Conservation (phyloP, 2,113 vertebrate genomes). For the Bubo blakistoni region DNA sequence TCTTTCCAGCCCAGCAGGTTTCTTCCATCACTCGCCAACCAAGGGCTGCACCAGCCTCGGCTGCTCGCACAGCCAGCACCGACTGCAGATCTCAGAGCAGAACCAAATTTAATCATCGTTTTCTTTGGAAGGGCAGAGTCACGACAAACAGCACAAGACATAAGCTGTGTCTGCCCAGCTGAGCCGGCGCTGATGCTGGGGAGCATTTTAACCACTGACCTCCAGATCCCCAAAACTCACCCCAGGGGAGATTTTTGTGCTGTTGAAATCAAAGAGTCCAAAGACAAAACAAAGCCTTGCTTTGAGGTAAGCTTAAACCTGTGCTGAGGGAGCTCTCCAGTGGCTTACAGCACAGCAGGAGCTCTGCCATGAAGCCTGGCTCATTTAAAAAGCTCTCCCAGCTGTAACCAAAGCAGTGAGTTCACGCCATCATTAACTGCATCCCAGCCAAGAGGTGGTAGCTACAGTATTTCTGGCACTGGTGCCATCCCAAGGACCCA, state of each 20-base stretch:
- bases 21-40: rapidly evolving
- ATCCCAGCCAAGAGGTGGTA: background rate
- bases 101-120: background rate
- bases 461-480: background rate
- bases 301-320: background rate
- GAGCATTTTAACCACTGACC: background rate
- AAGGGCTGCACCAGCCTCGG: rapidly evolving
- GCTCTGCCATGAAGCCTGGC: background rate
- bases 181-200: too few species aligned
- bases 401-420: background rate
- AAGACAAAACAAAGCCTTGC: background rate
- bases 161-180: background rate
- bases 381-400: background rate
- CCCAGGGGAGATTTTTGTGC: rapidly evolving
- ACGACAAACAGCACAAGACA: background rate
- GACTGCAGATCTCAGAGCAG: background rate
- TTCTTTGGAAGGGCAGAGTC: background rate
- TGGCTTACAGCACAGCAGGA: background rate
- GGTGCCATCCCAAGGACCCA: background rate
- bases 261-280: background rate
- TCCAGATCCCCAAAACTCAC: background rate
- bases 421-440: background rate
- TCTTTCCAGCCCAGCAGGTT: background rate
- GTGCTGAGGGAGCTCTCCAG: background rate
- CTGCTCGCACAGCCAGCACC: background rate